Evolutionary conservation across 2,797 vertebrate genomes (phyloP).

Genomic region (Lophura swinhoii): DNA sequence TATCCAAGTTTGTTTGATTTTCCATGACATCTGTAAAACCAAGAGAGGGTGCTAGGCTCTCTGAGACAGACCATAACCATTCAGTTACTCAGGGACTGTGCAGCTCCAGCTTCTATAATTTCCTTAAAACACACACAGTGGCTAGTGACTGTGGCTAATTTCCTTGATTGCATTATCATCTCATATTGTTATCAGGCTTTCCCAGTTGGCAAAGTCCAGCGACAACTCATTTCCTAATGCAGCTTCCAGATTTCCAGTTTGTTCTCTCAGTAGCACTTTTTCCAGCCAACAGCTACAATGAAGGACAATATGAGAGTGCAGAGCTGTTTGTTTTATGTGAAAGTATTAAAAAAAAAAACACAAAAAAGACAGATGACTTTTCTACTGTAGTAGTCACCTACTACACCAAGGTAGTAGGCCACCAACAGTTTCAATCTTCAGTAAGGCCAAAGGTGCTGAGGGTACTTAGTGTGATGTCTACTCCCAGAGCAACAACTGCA

Average conservation of each 20-base stretch:
- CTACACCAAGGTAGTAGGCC: background rate
- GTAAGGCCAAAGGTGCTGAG: background rate
- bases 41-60: background rate
- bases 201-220: background rate
- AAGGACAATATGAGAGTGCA: background rate
- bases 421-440: background rate
- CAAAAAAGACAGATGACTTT: background rate
- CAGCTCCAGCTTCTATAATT: background rate
- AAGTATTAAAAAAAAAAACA: background rate
- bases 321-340: background rate
- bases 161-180: background rate
- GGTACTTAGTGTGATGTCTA: background rate
- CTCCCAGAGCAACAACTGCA: background rate
- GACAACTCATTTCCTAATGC: background rate
- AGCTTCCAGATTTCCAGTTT: background rate
- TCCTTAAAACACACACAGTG: background rate
- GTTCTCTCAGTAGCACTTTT: background rate
- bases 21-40: background rate
- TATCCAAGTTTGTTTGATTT: background rate
- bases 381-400: background rate
- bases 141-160: background rate
- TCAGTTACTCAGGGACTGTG: background rate
- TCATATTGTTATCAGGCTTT: background rate
- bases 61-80: background rate
- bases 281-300: background rate